Evolutionary conservation across 2,797 vertebrate species (phyloP).

Genomic region (Thamnophis elegans): DNA sequence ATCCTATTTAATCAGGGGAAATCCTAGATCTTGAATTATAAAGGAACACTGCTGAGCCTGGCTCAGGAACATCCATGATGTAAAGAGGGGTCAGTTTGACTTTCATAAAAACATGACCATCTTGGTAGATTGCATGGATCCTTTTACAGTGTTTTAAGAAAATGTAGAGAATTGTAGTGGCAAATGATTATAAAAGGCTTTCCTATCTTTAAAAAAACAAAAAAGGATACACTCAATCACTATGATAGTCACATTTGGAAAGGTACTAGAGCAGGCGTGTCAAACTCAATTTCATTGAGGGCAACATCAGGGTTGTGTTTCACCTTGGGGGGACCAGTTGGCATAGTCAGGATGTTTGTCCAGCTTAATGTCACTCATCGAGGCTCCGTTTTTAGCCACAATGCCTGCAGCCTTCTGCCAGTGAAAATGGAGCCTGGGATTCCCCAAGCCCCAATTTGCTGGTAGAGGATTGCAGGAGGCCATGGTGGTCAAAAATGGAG

Average conservation of each 20-base stretch:
- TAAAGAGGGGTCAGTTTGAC: neutral
- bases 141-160: neutral
- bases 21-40: neutral
- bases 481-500: too few species aligned
- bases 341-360: too few species aligned
- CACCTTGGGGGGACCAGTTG: too few species aligned
- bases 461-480: too few species aligned
- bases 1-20: neutral
- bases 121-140: neutral
- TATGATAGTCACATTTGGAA: neutral
- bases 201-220: neutral
- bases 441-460: too few species aligned
- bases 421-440: too few species aligned
- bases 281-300: too few species aligned
- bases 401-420: too few species aligned
- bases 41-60: neutral
- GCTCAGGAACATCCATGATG: neutral
- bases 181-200: neutral
- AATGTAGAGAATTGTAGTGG: neutral
- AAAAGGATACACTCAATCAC: neutral
- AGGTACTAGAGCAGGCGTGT: neutral
- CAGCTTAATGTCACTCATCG: too few species aligned
- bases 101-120: neutral
- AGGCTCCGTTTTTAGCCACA: too few species aligned
- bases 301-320: too few species aligned